Base-by-base conservation (phyloP, 1,140 invertebrate genomes). In the Drosophila mojavensis region DNA sequence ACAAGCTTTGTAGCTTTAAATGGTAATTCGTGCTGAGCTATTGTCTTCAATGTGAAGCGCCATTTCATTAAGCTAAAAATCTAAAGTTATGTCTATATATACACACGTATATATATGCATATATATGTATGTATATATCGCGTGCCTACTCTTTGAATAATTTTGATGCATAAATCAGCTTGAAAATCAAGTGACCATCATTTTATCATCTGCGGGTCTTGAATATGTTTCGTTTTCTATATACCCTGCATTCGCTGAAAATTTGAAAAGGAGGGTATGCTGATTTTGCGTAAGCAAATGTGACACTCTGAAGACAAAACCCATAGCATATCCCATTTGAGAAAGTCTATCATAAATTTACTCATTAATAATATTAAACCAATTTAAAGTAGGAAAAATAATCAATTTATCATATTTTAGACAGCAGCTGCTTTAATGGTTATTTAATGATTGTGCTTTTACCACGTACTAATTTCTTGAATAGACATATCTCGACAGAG, bases 121-220 rank as follows among this genome's bases (percentile, higher is more conserved):
- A 17, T 15, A 17, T 17, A 7, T 45, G 7, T 26, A 15, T 17
- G 11, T 36, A 17, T 39, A 11, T 51, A 26, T 45, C 33, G 17
- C 61, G 56, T 61, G 48, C 41, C 53, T 48, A n/a, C 54, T 65
- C 26, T 5, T 20, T 48, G 55, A 20, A 45, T 56, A 17, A 41
- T 17, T 13, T 15, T 5, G 2, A 7, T 26, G 10, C 69, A 88
- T 88, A 88, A 88, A 88, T 88, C 84, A 88, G 73, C 53, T 66
- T 64, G 43, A 68, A 79, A 70, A 77, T 79, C 82, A 81, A 81
- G 55, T 85, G 78, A 71, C 78, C 75, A 81, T 85, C 79, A 79
- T 58, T 77, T 82, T 86, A 82, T 88, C 76, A 50, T 20, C 53
- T 86, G 83, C 82, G 82, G 83, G 79, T 88, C 15, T 69, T 59